Evolutionary conservation across 2,113 vertebrate genomes (phyloP).

Genomic region (Macrotis lagotis): DNA sequence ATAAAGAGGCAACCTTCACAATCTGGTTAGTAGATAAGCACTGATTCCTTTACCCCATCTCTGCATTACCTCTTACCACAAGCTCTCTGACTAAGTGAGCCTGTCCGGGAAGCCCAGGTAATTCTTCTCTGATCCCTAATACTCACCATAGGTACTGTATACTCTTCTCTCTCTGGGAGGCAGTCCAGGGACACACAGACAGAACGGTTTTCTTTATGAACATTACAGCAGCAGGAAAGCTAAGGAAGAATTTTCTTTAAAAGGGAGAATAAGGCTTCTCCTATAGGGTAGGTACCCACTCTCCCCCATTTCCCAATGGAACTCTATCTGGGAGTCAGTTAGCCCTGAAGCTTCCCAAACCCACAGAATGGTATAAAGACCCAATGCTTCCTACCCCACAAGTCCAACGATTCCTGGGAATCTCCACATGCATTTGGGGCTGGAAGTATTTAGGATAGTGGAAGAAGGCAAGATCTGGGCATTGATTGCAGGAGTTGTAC

Average conservation of each 20-base stretch:
- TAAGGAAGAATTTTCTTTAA: conserved; percentile 44
- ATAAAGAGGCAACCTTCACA: background rate
- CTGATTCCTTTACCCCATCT: background rate
- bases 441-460: conserved; percentile 82
- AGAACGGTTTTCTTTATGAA: background rate
- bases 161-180: conserved; percentile 72
- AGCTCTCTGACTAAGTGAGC: background rate
- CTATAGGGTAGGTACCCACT: background rate
- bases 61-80: background rate
- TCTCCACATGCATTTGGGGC: conserved; percentile 49
- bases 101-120: background rate
- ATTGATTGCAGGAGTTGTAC: conserved; percentile 47
- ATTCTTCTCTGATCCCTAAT: background rate
- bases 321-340: background rate
- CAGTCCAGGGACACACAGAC: conserved; percentile 72
- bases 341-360: background rate
- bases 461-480: conserved; percentile 70
- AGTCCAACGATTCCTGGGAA: conserved; percentile 49
- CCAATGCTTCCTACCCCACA: conserved; percentile 15
- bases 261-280: background rate
- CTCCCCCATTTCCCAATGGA: background rate
- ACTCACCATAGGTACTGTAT: conserved; percentile 82
- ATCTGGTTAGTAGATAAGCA: background rate
- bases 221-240: conserved; percentile 56
- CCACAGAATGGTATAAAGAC: background rate